Percentiles rank a stretch among this genome's conserved stretches.
Conservation (phyloP, 2,113 vertebrate species). For the Callopanchax toddi region DNA sequence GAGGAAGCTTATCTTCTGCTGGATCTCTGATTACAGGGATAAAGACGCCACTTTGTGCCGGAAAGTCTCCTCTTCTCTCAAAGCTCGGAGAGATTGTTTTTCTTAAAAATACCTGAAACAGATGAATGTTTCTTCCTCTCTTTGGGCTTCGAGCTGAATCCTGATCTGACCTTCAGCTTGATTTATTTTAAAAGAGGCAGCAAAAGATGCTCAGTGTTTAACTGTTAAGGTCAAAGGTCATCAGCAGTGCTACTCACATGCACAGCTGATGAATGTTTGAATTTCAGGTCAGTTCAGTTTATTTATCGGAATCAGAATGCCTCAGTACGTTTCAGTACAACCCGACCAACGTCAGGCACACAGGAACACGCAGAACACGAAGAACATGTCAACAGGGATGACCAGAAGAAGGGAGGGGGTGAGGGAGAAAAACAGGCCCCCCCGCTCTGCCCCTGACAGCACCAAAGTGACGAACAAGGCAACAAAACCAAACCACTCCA, state of each 20-base stretch:
- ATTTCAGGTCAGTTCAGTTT: no score
- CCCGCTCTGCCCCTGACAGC: no score
- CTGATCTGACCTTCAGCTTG: slow-evolving; percentile 20
- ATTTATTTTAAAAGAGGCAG: slow-evolving; percentile 19
- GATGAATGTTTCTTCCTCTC: slow-evolving; percentile 1
- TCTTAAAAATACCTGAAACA: slow-evolving; percentile 28
- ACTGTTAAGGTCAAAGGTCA: neutral
- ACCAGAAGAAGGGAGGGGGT: no score
- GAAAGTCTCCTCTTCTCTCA: slow-evolving; percentile 53
- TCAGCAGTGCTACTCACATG: neutral
- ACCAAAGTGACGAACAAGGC: no score
- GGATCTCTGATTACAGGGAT: slow-evolving; percentile 52
- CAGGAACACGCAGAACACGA: no score
- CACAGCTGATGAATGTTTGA: no score
- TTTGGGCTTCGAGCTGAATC: slow-evolving; percentile 15
- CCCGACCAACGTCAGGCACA: no score
- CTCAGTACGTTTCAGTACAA: no score
- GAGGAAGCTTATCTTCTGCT: slow-evolving; percentile 25
- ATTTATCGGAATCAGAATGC: no score
- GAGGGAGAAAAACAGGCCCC: no score
- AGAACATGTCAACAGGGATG: no score
- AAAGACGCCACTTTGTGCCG: slow-evolving; percentile 47
- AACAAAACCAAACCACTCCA: no score
- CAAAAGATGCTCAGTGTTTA: neutral
- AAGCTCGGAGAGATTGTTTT: slow-evolving; percentile 34